A percentile compares a stretch with the other conserved stretches of the same genome.
Evolutionary conservation across 2,888 invertebrate species (phyloP).

Genomic region (Philaethria dido): DNA sequence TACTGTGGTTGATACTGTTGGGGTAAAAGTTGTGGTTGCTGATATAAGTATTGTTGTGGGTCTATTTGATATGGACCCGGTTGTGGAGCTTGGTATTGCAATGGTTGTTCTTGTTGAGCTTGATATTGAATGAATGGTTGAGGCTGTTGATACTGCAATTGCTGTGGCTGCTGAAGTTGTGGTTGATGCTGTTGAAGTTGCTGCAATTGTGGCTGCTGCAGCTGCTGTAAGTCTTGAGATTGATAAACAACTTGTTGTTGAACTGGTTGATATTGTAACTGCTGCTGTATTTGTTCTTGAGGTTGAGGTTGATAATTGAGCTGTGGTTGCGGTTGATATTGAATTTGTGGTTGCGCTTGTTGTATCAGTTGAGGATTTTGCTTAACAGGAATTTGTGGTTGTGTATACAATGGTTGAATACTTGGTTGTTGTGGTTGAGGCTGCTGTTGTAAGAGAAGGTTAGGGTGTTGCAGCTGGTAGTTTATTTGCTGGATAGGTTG

Average conservation of each 20-base stretch:
- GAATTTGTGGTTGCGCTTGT: slow-evolving; percentile 33
- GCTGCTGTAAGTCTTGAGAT: slow-evolving; percentile 7
- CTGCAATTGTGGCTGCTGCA: slow-evolving; percentile 13
- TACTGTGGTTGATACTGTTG: slow-evolving; percentile 43
- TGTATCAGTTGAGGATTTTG: slow-evolving; percentile 40
- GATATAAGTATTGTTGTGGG: slow-evolving; percentile 23
- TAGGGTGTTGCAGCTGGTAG: slow-evolving; percentile 46
- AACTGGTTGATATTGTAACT: slow-evolving; percentile 33
- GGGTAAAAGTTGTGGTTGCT: slow-evolving; percentile 34
- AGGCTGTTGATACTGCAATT: slow-evolving; percentile 18
- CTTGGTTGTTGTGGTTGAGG: slow-evolving; percentile 42
- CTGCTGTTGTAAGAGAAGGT: slow-evolving; percentile 36
- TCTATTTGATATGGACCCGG: slow-evolving; percentile 29
- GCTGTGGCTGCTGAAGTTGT: slow-evolving; percentile 2
- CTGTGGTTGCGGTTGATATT: slow-evolving; percentile 33
- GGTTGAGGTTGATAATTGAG: slow-evolving; percentile 32
- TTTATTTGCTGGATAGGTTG: slow-evolving; percentile 43
- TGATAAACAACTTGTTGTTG: slow-evolving; percentile 14
- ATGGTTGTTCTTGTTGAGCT: slow-evolving; percentile 17
- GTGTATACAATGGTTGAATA: slow-evolving; percentile 36
- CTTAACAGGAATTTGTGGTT: slow-evolving; percentile 36
- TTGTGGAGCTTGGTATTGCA: slow-evolving; percentile 20
- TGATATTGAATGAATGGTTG: slow-evolving; percentile 25
- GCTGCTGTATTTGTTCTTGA: slow-evolving; percentile 33
- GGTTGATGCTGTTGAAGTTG: not conserved